Percentiles rank a stretch among this genome's conserved stretches.
phyloP scores from a whole-genome alignment of 2,113 vertebrate species.

The Thalassoma bifasciatum region DNA sequence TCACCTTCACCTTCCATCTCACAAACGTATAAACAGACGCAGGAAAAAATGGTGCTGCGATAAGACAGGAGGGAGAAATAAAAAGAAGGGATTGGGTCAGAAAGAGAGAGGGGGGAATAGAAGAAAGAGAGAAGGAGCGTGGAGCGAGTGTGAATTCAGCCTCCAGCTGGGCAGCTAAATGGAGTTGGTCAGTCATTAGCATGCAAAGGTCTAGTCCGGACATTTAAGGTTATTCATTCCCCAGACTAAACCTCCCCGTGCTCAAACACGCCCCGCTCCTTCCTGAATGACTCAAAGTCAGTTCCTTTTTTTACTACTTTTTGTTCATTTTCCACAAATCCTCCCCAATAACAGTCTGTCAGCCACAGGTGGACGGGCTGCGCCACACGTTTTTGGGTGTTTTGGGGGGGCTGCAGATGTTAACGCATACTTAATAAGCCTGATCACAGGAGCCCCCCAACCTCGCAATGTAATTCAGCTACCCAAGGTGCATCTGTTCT shows the following conservation, averaged over 20 bases:
- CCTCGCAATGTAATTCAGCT: slow-evolving; percentile 63
- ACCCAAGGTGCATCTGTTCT: slow-evolving; percentile 76
- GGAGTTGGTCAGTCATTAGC: slow-evolving; percentile 76
- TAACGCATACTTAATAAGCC: slow-evolving; percentile 67
- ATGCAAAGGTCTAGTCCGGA: slow-evolving; percentile 71
- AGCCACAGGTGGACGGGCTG: slow-evolving; percentile 9
- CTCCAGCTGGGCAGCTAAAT: slow-evolving; percentile 69
- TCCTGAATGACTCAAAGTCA: slow-evolving; percentile 62
- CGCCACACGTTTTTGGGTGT: slow-evolving; percentile 22
- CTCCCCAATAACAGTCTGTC: slow-evolving; percentile 6
- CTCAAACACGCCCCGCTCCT: slow-evolving; percentile 37
- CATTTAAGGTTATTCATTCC: slow-evolving; percentile 80
- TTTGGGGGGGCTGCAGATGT: slow-evolving; percentile 67
- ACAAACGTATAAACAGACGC: background rate
- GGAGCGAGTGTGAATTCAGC: slow-evolving; percentile 64
- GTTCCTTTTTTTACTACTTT: slow-evolving; percentile 41
- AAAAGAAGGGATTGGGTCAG: background rate
- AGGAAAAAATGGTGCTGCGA: slow-evolving; percentile 13
- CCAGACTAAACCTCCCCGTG: slow-evolving; percentile 53
- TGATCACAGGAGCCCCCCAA: slow-evolving; percentile 64
- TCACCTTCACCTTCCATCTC: slow-evolving; percentile 36
- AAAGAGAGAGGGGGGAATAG: slow-evolving; percentile 19
- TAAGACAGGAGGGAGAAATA: background rate
- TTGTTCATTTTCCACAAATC: slow-evolving; percentile 40
- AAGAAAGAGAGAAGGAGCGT: slow-evolving; percentile 40